Conservation (phyloP, 2,113 vertebrate genomes). For the Ariopsis seemanni region DNA sequence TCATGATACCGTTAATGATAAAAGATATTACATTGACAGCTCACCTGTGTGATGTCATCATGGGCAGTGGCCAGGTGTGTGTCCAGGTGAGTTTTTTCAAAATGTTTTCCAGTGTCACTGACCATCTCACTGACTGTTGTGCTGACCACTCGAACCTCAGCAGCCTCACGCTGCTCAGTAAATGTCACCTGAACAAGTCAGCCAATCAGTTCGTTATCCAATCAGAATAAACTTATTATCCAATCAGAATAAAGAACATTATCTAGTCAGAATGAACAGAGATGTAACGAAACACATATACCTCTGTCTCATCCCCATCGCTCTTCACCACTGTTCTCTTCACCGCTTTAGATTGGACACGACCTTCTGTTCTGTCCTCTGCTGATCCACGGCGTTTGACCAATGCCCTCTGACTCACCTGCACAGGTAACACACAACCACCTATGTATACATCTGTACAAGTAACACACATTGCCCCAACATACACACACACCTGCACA, state of each 20-base stretch:
- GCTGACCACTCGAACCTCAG: background rate
- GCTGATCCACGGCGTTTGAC: slow-evolving; percentile 79
- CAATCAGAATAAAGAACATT: background rate
- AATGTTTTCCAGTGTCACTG: slow-evolving; percentile 63
- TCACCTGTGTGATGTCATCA: slow-evolving; percentile 90
- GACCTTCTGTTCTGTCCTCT: slow-evolving; percentile 81
- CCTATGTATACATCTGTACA: slow-evolving; percentile 74
- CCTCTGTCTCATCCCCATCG: slow-evolving; percentile 84
- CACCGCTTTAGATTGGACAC: slow-evolving; percentile 80
- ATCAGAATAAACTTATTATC: background rate
- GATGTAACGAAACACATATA: slow-evolving; percentile 52
- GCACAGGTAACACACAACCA: slow-evolving; percentile 24
- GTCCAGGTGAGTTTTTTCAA: slow-evolving; percentile 77
- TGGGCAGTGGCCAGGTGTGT: slow-evolving; percentile 79
- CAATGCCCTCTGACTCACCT: slow-evolving; percentile 86
- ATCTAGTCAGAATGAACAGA: background rate
- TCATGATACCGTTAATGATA: background rate
- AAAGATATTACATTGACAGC: background rate
- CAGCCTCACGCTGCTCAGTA: slow-evolving; percentile 64
- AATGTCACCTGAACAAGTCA: slow-evolving; percentile 77
- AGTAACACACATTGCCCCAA: background rate
- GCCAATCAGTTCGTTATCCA: background rate
- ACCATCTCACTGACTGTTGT: slow-evolving; percentile 78
- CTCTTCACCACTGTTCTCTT: slow-evolving; percentile 87
- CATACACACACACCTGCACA: background rate